These are phyloP conservation scores for Empidonax traillii DNA, from an alignment of 2,113 vertebrate genomes.

Conservation along the genomic window DNA sequence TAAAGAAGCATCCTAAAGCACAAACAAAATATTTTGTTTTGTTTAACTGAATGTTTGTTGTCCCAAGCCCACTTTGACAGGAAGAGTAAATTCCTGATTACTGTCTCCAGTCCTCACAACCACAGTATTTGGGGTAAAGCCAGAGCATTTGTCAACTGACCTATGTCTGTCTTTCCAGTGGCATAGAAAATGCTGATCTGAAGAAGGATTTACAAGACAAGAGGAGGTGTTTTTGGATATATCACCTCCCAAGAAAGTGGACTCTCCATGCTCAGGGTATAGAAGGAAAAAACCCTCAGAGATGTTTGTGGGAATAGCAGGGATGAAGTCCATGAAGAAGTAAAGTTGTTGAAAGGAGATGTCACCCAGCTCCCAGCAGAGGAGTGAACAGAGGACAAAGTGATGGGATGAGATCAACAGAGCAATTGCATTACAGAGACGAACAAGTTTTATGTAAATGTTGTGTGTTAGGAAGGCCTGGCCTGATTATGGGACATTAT, in stretches of 20 bases:
- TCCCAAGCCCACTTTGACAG: not conserved
- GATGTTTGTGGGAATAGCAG: not conserved
- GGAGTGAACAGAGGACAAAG: not conserved
- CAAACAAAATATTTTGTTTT: conserved; percentile 2
- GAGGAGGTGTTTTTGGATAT: not conserved
- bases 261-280: fast-evolving
- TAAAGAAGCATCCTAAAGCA: not conserved
- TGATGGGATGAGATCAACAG: not conserved
- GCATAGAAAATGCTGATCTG: not conserved
- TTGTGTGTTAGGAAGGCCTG: not conserved
- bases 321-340: fast-evolving
- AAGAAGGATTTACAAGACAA: not conserved
- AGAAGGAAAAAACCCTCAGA: not conserved
- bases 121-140: not conserved
- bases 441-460: not conserved
- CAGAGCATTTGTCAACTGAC: not conserved
- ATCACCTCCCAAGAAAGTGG: not conserved
- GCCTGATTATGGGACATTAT: not conserved
- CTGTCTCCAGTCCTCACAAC: not conserved
- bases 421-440: not conserved
- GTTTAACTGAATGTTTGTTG: not conserved
- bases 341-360: not conserved
- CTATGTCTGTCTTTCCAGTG: not conserved
- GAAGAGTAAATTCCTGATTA: not conserved
- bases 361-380: not conserved